A percentile compares a stretch with the other conserved stretches of the same genome.
Conservation (phyloP, 2,888 invertebrate genomes). For the Micoletzkya japonica region DNA sequence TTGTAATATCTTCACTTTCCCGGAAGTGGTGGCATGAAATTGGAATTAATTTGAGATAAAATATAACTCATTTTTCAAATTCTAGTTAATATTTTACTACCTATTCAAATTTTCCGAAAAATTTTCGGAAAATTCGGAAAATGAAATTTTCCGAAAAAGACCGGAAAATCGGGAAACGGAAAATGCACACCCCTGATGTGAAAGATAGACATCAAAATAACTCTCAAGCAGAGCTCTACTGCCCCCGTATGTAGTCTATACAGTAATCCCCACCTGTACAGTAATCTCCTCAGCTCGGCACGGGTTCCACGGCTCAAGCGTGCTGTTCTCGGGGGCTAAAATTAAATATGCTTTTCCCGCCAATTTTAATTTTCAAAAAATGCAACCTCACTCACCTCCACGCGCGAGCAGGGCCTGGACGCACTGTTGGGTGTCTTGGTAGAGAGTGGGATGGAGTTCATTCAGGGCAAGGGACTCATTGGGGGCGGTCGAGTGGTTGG, state of each 20-base stretch:
- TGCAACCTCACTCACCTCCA: slow-evolving; percentile 9
- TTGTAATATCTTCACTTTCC: too few species aligned
- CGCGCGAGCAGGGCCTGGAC: slow-evolving; percentile 4
- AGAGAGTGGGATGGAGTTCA: neutral
- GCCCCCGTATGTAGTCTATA: too few species aligned
- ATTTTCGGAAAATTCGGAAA: too few species aligned
- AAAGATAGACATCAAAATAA: neutral
- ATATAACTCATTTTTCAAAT: too few species aligned
- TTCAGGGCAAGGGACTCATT: too few species aligned
- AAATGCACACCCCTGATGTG: neutral
- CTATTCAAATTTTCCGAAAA: too few species aligned
- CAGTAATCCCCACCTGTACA: slow-evolving; percentile 1
- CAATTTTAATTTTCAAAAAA: neutral
- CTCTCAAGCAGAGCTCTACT: neutral
- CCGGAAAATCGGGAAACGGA: too few species aligned
- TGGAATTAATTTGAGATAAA: too few species aligned
- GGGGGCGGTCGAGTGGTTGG: slow-evolving; percentile 1
- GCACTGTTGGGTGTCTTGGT: slow-evolving; percentile 8
- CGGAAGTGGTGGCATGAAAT: too few species aligned
- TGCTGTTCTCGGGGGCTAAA: slow-evolving; percentile 20
- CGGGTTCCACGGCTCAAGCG: slow-evolving; percentile 22
- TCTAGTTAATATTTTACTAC: too few species aligned
- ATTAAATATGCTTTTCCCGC: neutral
- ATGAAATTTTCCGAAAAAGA: too few species aligned
- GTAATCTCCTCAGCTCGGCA: slow-evolving; percentile 15